Conservation (phyloP, 2,113 vertebrate species). For the Heterocephalus glaber region DNA sequence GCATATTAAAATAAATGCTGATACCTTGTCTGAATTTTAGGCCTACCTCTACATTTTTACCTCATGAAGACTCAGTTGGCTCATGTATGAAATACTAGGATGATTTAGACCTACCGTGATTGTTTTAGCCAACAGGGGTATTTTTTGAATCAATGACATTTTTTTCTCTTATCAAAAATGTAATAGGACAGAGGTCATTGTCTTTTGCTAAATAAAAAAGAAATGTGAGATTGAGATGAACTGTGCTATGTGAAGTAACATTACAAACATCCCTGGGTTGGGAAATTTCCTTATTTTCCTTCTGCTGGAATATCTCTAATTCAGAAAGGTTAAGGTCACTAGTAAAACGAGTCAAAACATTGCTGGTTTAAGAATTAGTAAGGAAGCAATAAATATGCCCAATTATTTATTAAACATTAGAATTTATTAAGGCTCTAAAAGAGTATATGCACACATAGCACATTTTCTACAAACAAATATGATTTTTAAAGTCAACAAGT, state of each 20-base stretch:
- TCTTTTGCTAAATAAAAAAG: background rate
- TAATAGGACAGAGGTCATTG: background rate
- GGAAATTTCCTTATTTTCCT: background rate
- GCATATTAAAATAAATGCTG: background rate
- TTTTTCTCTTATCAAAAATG: conserved; percentile 55
- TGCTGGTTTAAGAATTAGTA: background rate
- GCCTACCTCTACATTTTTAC: background rate
- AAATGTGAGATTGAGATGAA: background rate
- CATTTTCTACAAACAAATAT: conserved; percentile 48
- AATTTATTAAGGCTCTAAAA: conserved; percentile 6
- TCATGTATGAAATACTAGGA: background rate
- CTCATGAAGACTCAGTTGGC: background rate
- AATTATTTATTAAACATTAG: conserved; percentile 45
- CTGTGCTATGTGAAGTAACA: background rate
- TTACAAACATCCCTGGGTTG: background rate
- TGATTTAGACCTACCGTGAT: background rate
- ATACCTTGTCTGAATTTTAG: background rate
- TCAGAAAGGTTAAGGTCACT: background rate
- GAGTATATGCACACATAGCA: background rate
- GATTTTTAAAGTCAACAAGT: conserved; percentile 51
- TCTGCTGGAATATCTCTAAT: background rate
- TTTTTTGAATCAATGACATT: background rate
- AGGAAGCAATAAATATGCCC: background rate
- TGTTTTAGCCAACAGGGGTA: background rate
- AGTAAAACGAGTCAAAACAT: background rate